phyloP scores from a whole-genome alignment of 2,113 vertebrate genomes.

The Hassar affinis region DNA sequence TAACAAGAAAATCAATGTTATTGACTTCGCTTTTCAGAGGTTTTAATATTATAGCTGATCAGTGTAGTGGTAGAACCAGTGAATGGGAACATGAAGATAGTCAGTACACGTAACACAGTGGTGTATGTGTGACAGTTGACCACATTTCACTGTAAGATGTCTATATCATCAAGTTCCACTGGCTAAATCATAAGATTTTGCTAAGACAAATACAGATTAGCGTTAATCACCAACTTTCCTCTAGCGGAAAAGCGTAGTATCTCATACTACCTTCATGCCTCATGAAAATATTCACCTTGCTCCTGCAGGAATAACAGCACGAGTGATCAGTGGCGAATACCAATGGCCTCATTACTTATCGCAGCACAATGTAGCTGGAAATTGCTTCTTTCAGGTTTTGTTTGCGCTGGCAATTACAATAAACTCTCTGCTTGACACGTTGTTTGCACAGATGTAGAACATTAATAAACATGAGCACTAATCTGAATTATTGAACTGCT shows the following conservation, averaged over 20 bases:
- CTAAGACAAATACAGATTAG: conserved; percentile 89
- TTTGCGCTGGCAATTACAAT: conserved; percentile 99
- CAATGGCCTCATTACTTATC: conserved; percentile 99
- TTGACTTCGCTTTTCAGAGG: no score
- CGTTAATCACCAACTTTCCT: conserved; percentile 95
- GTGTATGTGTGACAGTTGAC: neutral
- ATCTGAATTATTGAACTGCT: conserved; percentile 99
- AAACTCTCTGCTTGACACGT: conserved; percentile 99
- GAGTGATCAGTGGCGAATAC: conserved; percentile 89
- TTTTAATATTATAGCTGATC: no score
- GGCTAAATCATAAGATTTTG: conserved; percentile 86
- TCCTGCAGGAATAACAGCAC: conserved; percentile 87
- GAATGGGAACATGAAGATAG: conserved; percentile 44
- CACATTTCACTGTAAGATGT: neutral
- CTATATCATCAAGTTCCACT: conserved; percentile 60
- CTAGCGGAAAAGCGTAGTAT: conserved; percentile 86
- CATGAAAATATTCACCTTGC: conserved; percentile 95
- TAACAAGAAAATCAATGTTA: no score
- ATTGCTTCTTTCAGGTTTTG: conserved; percentile 99
- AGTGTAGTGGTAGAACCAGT: conserved; percentile 28
- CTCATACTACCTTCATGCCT: conserved; percentile 88
- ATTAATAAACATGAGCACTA: conserved; percentile 99
- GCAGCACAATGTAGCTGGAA: conserved; percentile 99
- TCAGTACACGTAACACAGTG: conserved; percentile 17
- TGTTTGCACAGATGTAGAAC: conserved; percentile 99